phyloP scores from a whole-genome alignment of 2,797 vertebrate species.

The Podargus strigoides region DNA sequence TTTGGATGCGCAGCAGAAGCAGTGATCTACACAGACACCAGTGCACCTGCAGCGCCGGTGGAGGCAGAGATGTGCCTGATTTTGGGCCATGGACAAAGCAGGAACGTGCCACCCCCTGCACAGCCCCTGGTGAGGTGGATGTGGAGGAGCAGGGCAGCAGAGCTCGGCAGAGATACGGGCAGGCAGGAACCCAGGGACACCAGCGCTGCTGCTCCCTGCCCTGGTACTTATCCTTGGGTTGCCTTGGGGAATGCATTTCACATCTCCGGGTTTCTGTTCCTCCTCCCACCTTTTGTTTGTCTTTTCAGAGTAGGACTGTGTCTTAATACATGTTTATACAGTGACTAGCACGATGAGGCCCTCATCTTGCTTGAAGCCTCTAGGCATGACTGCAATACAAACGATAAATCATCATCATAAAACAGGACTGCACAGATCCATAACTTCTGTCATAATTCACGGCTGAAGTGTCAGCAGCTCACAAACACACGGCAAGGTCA shows the following conservation, averaged over 20 bases:
- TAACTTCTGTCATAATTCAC: neutral
- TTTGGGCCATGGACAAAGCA: neutral
- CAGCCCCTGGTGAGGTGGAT: neutral
- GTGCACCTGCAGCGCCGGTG: neutral
- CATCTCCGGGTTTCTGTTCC: neutral
- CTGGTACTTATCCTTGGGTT: neutral
- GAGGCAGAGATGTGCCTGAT: neutral
- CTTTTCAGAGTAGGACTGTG: neutral
- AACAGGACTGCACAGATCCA: conserved; percentile 13
- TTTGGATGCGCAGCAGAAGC: rapidly evolving
- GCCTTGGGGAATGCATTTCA: neutral
- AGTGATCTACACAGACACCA: neutral
- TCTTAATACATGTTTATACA: conserved; percentile 12
- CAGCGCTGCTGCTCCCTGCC: neutral
- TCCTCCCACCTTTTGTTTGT: neutral
- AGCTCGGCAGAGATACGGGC: rapidly evolving
- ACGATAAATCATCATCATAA: conserved; percentile 47
- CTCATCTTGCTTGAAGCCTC: conserved; percentile 31
- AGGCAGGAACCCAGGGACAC: neutral
- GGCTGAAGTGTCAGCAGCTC: neutral
- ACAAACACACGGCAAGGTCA: neutral
- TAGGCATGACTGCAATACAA: conserved; percentile 27
- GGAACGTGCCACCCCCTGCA: neutral
- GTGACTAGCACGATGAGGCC: neutral
- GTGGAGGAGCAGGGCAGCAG: rapidly evolving